Conservation (phyloP, 2,113 vertebrate genomes). For the Mesocricetus auratus region DNA sequence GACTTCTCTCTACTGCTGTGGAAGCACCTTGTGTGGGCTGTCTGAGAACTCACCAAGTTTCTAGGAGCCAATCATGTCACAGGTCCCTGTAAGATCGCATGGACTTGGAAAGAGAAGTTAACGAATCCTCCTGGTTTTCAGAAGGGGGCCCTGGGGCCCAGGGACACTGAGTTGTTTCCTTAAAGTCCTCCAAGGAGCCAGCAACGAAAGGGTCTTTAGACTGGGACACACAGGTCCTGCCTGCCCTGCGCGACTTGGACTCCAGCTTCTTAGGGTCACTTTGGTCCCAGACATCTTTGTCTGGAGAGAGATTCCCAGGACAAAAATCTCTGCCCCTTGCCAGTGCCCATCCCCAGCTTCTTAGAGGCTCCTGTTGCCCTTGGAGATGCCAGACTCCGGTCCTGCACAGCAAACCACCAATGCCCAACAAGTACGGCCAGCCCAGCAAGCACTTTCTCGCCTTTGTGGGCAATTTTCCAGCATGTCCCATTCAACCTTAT, state of each 20-base stretch:
- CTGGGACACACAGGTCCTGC: too few species aligned
- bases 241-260: not conserved
- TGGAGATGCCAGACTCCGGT: not conserved
- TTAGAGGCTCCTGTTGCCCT: not conserved
- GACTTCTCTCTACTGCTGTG: too few species aligned
- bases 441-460: not conserved
- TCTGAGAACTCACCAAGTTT: not conserved
- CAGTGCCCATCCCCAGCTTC: not conserved
- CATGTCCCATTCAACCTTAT: not conserved
- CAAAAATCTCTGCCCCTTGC: not conserved
- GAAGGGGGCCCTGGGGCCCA: not conserved
- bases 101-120: not conserved
- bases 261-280: not conserved
- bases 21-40: not conserved
- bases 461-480: slow-evolving; percentile 24
- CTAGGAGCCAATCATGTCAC: not conserved
- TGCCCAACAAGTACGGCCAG: not conserved
- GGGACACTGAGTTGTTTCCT: not conserved
- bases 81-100: not conserved
- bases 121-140: not conserved
- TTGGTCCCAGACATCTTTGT: not conserved
- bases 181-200: not conserved
- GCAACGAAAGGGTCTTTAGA: not conserved
- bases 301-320: not conserved
- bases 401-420: not conserved